Evolutionary conservation across 2,888 invertebrate species (phyloP), one percentile per base, ranked within the genome.

Genomic region (Tupiocoris notatus): DNA sequence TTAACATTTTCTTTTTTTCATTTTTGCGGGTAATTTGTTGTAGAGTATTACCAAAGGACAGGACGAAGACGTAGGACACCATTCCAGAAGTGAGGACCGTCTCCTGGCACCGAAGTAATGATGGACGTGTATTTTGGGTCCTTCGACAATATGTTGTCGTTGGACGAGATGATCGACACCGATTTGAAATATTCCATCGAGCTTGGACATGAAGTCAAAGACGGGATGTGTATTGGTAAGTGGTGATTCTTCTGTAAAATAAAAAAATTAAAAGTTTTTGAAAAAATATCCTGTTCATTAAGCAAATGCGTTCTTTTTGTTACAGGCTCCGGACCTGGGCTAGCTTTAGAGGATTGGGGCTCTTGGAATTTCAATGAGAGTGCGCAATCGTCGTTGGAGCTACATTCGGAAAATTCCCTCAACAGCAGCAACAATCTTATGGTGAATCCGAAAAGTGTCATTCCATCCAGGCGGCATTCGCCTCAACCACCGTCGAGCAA

Each of bases 101-200:
- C 3, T 39, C 12, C n/a, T n/a, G n/a, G n/a, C 39, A 39, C 39
- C 39, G 39, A 39, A 3, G 39, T 39, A 54, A 78, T 67, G 64
- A 78, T 78, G 78, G 76, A 76, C 16, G 63, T 78, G 76, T 78
- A 68, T 54, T 78, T 77, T 63, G 78, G 73, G 68, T 66, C 73
- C n/a, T 68, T 67, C 63, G 78, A 78, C 58, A 70, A 70, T 23
- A 66, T 78, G 74, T 39, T 78, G 76, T 73, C 78, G 61, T 63
- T 78, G 68, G 77, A 77, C 61, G 78, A 78, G 18, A 77, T 78
- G 78, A 17, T 78, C 21, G 78, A 78, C 20, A 63, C 65, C 16
- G 78, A 78, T 57, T 68, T 78, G 20, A 77, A 77, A 65, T 75
- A 74, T 16, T 77, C 75, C 20, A 20, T 78, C 18, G 78, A 78